These are phyloP conservation scores for Teleogryllus occipitalis DNA, from an alignment of 1,140 invertebrate species.

Conservation along the genomic window DNA sequence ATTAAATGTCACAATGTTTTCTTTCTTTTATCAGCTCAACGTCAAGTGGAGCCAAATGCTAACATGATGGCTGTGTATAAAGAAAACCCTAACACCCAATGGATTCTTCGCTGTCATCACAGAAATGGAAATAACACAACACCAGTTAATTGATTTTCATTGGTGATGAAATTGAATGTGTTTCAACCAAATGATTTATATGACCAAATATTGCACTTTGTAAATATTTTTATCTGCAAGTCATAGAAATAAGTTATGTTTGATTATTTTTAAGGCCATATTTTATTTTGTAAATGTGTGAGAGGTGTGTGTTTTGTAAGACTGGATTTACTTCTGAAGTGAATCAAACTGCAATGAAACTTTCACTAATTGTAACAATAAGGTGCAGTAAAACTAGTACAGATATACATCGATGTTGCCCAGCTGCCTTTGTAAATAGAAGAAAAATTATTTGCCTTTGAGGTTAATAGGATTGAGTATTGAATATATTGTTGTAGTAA, in stretches of 20 bases:
- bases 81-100: slow-evolving; percentile 44
- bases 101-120: slow-evolving; percentile 38
- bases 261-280: neutral
- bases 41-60: slow-evolving; percentile 36
- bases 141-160: slow-evolving; percentile 7
- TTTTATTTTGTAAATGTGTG: neutral
- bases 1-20: neutral
- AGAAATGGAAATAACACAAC: slow-evolving; percentile 11
- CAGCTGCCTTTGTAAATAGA: too few species aligned
- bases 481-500: too few species aligned
- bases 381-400: too few species aligned
- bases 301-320: too few species aligned
- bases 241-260: neutral
- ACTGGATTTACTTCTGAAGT: too few species aligned
- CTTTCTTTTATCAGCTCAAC: neutral
- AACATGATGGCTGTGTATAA: slow-evolving; percentile 39
- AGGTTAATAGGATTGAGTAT: too few species aligned
- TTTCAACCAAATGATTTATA: neutral
- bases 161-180: neutral
- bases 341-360: too few species aligned
- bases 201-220: neutral
- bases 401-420: too few species aligned
- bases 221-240: neutral
- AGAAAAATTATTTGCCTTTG: too few species aligned
- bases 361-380: too few species aligned